Conservation (phyloP, 37 sponge, comb jelly and placozoan genomes). For the Amphimedon queenslandica region DNA sequence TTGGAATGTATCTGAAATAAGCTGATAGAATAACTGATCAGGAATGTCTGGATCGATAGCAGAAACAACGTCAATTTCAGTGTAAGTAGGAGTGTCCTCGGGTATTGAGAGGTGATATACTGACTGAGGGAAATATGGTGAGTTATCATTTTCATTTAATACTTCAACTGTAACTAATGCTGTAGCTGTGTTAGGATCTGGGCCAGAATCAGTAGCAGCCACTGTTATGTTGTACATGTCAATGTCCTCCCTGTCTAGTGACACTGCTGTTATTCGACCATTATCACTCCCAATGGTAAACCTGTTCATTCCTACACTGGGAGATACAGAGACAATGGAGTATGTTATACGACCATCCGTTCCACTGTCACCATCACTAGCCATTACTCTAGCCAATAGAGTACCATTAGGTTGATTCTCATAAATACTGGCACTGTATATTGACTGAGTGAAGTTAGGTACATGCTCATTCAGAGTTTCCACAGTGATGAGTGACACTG, state of each 20-base stretch:
- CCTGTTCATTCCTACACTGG: slow-evolving; percentile 6
- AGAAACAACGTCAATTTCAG: background rate
- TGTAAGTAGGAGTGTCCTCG: background rate
- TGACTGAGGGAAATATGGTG: slow-evolving; percentile 28
- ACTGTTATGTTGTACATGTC: slow-evolving; percentile 34
- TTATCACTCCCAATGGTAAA: slow-evolving; percentile 7
- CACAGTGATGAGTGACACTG: slow-evolving; percentile 6
- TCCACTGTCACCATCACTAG: slow-evolving; percentile 35
- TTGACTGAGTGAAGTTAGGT: slow-evolving; percentile 31
- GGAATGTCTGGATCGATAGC: slow-evolving; percentile 22
- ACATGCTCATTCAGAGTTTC: slow-evolving; percentile 30
- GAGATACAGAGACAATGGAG: slow-evolving; percentile 15
- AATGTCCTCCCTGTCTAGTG: slow-evolving; percentile 51
- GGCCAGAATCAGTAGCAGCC: slow-evolving; percentile 28
- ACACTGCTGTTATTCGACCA: slow-evolving; percentile 33
- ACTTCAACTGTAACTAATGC: slow-evolving; percentile 44
- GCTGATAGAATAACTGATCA: background rate
- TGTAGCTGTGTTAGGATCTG: background rate
- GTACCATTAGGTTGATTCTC: slow-evolving; percentile 12
- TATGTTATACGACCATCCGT: slow-evolving; percentile 31
- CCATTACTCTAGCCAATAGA: slow-evolving; percentile 20
- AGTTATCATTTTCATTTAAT: slow-evolving; percentile 49
- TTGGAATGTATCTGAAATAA: background rate
- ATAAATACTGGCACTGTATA: slow-evolving; percentile 1
- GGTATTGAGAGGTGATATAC: background rate